Conservation (phyloP, 1,140 invertebrate species). For the Tetramorium parvispinum region DNA sequence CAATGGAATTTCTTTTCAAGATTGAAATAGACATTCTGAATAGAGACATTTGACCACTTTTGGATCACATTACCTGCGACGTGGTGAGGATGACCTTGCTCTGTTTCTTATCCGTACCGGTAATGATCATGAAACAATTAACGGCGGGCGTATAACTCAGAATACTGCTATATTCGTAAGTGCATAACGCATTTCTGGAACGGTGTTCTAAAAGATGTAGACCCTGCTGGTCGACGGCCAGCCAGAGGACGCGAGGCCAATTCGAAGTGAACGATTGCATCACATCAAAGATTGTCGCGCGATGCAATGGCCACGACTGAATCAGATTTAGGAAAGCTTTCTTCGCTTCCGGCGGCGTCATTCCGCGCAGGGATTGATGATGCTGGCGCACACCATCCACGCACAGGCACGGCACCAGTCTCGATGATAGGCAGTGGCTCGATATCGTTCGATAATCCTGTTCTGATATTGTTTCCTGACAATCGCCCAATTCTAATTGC, state of each 20-base stretch:
- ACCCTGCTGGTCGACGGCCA: slow-evolving; percentile 97
- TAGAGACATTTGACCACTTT: not conserved
- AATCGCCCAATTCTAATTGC: slow-evolving; percentile 96
- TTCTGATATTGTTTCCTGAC: slow-evolving; percentile 85
- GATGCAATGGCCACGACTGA: slow-evolving; percentile 96
- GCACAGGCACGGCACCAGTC: slow-evolving; percentile 90
- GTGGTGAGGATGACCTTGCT: slow-evolving; percentile 96
- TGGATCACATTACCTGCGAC: slow-evolving; percentile 89
- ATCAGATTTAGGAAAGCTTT: slow-evolving; percentile 97
- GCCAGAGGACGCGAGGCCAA: slow-evolving; percentile 96
- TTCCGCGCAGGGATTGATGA: slow-evolving; percentile 94
- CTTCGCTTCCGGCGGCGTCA: slow-evolving; percentile 94
- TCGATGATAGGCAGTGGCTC: slow-evolving; percentile 92
- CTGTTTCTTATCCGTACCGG: slow-evolving; percentile 94
- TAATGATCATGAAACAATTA: slow-evolving; percentile 96
- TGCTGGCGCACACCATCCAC: slow-evolving; percentile 94
- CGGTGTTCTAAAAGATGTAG: slow-evolving; percentile 95
- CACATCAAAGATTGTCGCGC: slow-evolving; percentile 97
- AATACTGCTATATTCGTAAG: slow-evolving; percentile 95
- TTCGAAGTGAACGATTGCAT: slow-evolving; percentile 98
- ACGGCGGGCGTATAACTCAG: slow-evolving; percentile 95
- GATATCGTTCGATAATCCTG: slow-evolving; percentile 92
- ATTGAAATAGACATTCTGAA: not conserved
- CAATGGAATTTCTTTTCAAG: not conserved
- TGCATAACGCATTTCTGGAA: slow-evolving; percentile 94